phyloP scores from a whole-genome alignment of 1,140 invertebrate species.

The Meloidogyne exigua region DNA sequence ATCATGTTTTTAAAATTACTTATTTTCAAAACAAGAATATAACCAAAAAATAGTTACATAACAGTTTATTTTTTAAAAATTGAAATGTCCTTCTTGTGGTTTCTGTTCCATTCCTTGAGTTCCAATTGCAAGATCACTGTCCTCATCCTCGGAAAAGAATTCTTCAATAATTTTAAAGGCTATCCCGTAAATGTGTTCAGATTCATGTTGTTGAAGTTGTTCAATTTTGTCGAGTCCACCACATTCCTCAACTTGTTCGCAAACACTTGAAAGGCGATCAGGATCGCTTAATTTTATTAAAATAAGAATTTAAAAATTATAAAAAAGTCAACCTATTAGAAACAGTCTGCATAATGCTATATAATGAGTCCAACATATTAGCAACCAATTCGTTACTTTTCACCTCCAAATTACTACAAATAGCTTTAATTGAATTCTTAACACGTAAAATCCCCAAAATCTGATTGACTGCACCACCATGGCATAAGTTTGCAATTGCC shows the following conservation, averaged over 20 bases:
- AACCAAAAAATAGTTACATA: no score
- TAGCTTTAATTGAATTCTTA: constrained; percentile 13
- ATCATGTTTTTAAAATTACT: no score
- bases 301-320: neutral
- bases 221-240: constrained; percentile 34
- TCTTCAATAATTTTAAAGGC: constrained; percentile 36
- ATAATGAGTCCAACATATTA: constrained; percentile 33
- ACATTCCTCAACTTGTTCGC: constrained; percentile 31
- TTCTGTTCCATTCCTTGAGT: neutral
- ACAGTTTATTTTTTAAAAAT: neutral
- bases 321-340: neutral
- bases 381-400: constrained; percentile 34
- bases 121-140: constrained; percentile 20
- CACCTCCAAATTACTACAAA: constrained; percentile 28
- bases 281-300: constrained; percentile 29
- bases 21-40: no score
- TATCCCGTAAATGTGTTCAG: constrained; percentile 28
- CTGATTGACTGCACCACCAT: constrained; percentile 39
- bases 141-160: constrained; percentile 29
- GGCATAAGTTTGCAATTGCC: constrained; percentile 32
- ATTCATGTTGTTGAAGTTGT: constrained; percentile 20
- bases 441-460: constrained; percentile 25
- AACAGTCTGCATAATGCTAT: constrained; percentile 23
- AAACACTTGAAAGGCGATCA: constrained; percentile 9
- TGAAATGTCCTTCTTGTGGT: neutral